These are phyloP conservation scores for Tyto alba DNA, from an alignment of 2,113 vertebrate genomes.

Conservation along the genomic window DNA sequence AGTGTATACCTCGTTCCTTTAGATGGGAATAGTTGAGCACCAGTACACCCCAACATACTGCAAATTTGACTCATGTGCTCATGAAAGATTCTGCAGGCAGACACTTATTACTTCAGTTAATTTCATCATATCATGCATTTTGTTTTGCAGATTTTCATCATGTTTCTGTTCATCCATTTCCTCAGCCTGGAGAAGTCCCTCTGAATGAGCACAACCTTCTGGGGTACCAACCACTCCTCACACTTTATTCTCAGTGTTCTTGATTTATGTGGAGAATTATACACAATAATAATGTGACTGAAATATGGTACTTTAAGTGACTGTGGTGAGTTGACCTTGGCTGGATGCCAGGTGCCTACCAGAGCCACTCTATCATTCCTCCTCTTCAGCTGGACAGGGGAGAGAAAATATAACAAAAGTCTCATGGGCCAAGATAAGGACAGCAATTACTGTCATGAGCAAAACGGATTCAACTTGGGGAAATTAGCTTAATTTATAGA, in stretches of 20 bases:
- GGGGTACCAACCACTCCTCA: not conserved
- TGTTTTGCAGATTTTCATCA: not conserved
- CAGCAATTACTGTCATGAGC: too few species aligned
- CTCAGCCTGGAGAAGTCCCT: not conserved
- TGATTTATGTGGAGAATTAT: not conserved
- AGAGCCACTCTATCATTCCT: rapidly evolving
- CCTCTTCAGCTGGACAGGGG: not conserved
- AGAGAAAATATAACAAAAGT: not conserved
- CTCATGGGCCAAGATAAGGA: not conserved
- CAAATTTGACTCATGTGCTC: not conserved
- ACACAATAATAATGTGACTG: not conserved
- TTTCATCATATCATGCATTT: not conserved
- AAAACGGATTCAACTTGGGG: not conserved
- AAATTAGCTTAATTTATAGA: not conserved
- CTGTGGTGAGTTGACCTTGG: not conserved
- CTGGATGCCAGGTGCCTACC: not conserved
- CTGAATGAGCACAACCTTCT: not conserved
- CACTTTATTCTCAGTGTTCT: not conserved
- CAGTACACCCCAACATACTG: not conserved
- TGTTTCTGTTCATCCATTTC: not conserved
- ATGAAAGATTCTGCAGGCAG: not conserved
- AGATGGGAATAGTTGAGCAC: not conserved
- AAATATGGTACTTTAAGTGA: not conserved
- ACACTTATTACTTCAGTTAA: not conserved
- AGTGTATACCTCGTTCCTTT: not conserved